phyloP scores from a whole-genome alignment of 2,113 vertebrate genomes.

The Notechis scutatus region DNA sequence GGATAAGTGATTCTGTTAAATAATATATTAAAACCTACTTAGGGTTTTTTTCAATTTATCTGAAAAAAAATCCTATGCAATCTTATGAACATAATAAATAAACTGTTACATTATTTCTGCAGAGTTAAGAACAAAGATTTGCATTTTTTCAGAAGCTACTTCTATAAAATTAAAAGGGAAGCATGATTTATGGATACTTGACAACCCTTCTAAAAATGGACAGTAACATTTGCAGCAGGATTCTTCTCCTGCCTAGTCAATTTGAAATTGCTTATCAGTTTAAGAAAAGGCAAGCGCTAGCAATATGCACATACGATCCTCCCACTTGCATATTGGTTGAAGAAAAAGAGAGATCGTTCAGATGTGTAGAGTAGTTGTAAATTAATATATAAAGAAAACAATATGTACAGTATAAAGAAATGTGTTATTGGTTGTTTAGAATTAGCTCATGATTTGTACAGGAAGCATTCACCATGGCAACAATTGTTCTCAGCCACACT shows the following conservation, averaged over 20 bases:
- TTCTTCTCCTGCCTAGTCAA: neutral
- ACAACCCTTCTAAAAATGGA: neutral
- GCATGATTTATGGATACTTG: neutral
- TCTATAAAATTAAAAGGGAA: neutral
- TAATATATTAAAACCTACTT: neutral
- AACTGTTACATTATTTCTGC: neutral
- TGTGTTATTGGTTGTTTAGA: neutral
- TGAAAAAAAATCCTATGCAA: neutral
- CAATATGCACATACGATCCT: neutral
- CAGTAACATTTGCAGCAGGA: neutral
- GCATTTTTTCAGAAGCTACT: neutral
- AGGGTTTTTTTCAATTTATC: neutral
- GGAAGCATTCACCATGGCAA: neutral
- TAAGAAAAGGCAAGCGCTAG: neutral
- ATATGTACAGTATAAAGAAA: neutral
- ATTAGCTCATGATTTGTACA: neutral
- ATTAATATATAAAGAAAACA: neutral
- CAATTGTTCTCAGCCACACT: neutral
- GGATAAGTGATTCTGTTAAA: neutral
- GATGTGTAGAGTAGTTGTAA: neutral
- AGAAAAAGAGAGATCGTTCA: neutral
- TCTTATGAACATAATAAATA: neutral
- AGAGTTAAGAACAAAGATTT: neutral
- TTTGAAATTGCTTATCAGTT: neutral
- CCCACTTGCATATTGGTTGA: neutral